Conservation (phyloP, 2,888 invertebrate genomes). For the Glyphotaelius pellucidus region DNA sequence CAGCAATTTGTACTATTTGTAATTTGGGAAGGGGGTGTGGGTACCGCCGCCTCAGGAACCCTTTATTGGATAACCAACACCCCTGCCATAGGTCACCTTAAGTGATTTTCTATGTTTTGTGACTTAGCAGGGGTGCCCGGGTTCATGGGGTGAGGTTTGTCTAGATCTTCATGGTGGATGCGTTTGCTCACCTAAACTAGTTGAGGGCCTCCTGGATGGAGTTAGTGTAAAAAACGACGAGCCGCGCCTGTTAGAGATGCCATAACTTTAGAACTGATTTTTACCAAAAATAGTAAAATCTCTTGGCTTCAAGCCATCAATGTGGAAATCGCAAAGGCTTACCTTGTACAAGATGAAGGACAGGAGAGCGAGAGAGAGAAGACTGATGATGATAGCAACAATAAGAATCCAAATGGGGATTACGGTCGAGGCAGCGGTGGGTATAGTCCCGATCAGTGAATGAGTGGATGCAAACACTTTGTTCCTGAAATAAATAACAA, state of each 20-base stretch:
- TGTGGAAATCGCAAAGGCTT: constrained; percentile 48
- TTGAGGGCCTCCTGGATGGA: too few relatives aligned
- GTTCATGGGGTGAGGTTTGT: too few relatives aligned
- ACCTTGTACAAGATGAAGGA: constrained; percentile 70
- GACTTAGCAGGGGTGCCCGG: too few relatives aligned
- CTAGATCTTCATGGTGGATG: too few relatives aligned
- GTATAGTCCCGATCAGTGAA: constrained; percentile 42
- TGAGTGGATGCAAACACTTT: constrained; percentile 22
- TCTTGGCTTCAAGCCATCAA: background rate
- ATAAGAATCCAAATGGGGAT: constrained; percentile 70
- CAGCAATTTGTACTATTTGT: background rate
- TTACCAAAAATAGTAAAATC: background rate
- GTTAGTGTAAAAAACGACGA: too few relatives aligned
- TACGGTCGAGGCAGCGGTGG: background rate
- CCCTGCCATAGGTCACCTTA: too few relatives aligned
- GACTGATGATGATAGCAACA: constrained; percentile 68
- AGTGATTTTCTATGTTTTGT: too few relatives aligned
- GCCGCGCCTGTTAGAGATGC: background rate
- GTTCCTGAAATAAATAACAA: constrained; percentile 22
- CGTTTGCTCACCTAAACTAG: too few relatives aligned
- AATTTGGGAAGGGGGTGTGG: too few relatives aligned
- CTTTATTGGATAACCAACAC: too few relatives aligned
- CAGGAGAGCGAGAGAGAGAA: constrained; percentile 69
- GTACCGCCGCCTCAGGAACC: too few relatives aligned
- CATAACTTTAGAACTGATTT: background rate